These are phyloP conservation scores for Collichthys lucidus DNA, from an alignment of 2,113 vertebrate genomes.

Conservation along the genomic window DNA sequence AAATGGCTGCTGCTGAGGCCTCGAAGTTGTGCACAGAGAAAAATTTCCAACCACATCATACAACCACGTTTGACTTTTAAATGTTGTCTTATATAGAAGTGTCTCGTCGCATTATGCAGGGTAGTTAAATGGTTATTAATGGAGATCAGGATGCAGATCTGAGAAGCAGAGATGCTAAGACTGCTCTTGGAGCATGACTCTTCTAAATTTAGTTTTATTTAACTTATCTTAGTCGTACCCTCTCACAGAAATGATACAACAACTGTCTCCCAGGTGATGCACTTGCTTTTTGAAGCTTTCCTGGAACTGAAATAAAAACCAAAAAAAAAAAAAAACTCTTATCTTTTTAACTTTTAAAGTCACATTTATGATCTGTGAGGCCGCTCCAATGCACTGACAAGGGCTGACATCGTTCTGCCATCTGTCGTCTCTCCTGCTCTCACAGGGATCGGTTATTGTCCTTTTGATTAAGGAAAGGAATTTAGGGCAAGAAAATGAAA, in stretches of 20 bases:
- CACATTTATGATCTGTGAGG: conserved; percentile 9
- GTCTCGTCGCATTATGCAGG: neutral
- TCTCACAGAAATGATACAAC: conserved; percentile 3
- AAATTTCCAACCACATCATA: neutral
- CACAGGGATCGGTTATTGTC: conserved; percentile 9
- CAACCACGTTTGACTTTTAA: neutral
- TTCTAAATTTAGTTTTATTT: conserved; percentile 49
- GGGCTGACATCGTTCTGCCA: conserved; percentile 38
- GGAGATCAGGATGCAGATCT: neutral
- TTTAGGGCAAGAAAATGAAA: conserved; percentile 20
- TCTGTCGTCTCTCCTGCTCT: conserved; percentile 44
- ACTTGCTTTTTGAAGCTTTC: conserved; percentile 42
- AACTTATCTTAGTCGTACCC: conserved; percentile 1
- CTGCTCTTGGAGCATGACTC: neutral
- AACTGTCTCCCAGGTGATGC: conserved; percentile 14
- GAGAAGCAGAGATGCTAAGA: neutral
- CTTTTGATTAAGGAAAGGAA: conserved; percentile 56
- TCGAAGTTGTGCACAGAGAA: neutral
- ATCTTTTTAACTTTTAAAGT: conserved; percentile 27
- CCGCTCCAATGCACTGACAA: conserved; percentile 9
- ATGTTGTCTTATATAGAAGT: neutral
- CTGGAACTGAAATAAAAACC: neutral
- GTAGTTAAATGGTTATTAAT: conserved; percentile 12
- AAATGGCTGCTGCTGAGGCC: conserved; percentile 59
- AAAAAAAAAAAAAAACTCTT: neutral